phyloP scores from a whole-genome alignment of 2,113 vertebrate genomes.

The Anseranas semipalmata region DNA sequence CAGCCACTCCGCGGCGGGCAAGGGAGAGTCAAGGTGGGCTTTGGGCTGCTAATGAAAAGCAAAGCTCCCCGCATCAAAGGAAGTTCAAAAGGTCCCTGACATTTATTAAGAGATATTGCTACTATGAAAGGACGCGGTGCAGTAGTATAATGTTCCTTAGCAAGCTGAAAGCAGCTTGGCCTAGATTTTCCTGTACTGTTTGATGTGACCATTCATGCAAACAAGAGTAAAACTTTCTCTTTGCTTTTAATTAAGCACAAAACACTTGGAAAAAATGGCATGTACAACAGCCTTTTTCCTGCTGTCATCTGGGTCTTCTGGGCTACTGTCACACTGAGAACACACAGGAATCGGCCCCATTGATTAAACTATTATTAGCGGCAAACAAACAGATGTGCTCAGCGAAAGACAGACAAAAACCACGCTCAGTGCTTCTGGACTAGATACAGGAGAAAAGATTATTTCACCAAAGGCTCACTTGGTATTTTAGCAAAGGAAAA shows the following conservation, averaged over 20 bases:
- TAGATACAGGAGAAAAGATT: neutral
- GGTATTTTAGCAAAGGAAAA: neutral
- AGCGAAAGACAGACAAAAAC: constrained; percentile 3
- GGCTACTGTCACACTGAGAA: neutral
- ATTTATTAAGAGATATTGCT: neutral
- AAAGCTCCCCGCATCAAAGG: neutral
- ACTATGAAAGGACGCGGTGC: neutral
- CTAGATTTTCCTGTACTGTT: constrained; percentile 58
- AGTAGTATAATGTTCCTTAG: constrained; percentile 30
- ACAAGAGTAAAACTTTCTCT: constrained; percentile 55
- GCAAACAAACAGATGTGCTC: constrained; percentile 1
- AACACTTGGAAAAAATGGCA: neutral
- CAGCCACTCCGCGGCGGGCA: neutral
- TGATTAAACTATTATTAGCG: constrained; percentile 60
- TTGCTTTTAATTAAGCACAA: constrained; percentile 44
- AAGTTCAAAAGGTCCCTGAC: constrained; percentile 8
- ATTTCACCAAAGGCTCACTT: neutral
- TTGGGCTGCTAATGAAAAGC: neutral
- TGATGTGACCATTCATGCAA: constrained; percentile 66
- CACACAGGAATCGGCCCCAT: neutral
- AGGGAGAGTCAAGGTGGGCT: neutral
- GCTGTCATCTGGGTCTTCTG: neutral
- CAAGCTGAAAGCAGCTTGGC: constrained; percentile 60
- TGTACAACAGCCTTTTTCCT: neutral
- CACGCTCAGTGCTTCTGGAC: neutral